Evolutionary conservation across 2,888 invertebrate species (phyloP).

Genomic region (Tetramorium bicarinatum): DNA sequence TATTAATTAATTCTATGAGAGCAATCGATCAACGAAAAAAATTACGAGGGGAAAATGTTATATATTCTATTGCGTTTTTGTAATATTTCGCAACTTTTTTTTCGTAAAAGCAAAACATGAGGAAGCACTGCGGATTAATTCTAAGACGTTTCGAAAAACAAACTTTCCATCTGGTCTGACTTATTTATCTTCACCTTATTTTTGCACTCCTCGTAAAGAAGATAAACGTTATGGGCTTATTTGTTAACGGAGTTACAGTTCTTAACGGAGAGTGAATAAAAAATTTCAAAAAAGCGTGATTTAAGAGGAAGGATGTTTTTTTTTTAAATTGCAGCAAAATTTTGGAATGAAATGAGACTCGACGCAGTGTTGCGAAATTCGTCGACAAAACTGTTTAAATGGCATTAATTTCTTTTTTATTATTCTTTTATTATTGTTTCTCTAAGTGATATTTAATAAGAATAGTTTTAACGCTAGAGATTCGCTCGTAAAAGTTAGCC

Average conservation of each 20-base stretch:
- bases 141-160: conserved; percentile 25
- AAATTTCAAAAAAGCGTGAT: not conserved
- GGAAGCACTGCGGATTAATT: conserved; percentile 11
- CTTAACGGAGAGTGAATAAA: not conserved
- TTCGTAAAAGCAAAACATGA: conserved; percentile 9
- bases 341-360: not conserved
- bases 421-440: no score
- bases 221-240: conserved; percentile 18
- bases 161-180: conserved; percentile 27
- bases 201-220: conserved; percentile 7
- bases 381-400: not conserved
- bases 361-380: not conserved
- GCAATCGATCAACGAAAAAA: not conserved
- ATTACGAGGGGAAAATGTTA: not conserved
- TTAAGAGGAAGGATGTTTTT: not conserved
- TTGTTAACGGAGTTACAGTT: not conserved
- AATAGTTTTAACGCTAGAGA: not conserved
- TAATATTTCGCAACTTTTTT: conserved; percentile 13
- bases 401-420: no score
- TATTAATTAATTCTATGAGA: not conserved
- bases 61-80: not conserved
- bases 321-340: not conserved
- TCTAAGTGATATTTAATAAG: not conserved
- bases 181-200: conserved; percentile 39
- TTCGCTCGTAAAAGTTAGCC: not conserved